Percentiles rank a stretch among this genome's conserved stretches.
Conservation (phyloP, 2,797 vertebrate species). For the Halcyon chelicuti region DNA sequence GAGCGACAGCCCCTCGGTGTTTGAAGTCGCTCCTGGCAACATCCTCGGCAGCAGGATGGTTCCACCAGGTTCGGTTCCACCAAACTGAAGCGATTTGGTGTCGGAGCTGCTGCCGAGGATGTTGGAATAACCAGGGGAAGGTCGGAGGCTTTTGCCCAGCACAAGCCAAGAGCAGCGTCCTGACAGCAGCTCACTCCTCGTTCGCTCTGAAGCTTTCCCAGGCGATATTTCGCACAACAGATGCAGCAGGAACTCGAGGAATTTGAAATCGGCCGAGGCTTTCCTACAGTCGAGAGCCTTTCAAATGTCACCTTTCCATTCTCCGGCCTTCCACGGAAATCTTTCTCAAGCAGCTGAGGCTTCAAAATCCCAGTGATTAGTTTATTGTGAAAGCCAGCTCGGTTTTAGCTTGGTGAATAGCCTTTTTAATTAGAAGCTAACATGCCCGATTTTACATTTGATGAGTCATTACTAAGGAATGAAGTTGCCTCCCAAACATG, state of each 20-base stretch:
- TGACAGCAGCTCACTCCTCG: neutral
- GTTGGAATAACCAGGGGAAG: neutral
- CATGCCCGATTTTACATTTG: conserved; percentile 69
- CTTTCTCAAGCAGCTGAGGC: neutral
- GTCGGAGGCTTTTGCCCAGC: neutral
- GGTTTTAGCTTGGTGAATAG: neutral
- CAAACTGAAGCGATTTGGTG: too few species aligned
- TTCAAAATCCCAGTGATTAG: neutral
- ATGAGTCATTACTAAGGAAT: conserved; percentile 72
- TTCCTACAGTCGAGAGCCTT: fast-evolving
- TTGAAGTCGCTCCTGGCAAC: conserved; percentile 16
- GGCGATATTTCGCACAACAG: neutral
- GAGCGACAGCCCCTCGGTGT: neutral
- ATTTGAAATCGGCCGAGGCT: neutral
- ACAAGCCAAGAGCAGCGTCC: neutral
- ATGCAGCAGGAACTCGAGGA: conserved; percentile 13
- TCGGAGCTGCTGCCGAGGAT: too few species aligned
- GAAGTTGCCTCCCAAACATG: conserved; percentile 72
- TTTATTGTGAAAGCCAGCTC: conserved; percentile 25
- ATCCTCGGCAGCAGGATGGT: neutral
- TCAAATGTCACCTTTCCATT: neutral
- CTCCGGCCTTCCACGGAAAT: neutral
- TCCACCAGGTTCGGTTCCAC: neutral
- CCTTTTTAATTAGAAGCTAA: conserved; percentile 60
- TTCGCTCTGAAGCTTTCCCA: neutral